phyloP scores from a whole-genome alignment of 2,797 vertebrate genomes.

The Hypotaenidia okinawae region DNA sequence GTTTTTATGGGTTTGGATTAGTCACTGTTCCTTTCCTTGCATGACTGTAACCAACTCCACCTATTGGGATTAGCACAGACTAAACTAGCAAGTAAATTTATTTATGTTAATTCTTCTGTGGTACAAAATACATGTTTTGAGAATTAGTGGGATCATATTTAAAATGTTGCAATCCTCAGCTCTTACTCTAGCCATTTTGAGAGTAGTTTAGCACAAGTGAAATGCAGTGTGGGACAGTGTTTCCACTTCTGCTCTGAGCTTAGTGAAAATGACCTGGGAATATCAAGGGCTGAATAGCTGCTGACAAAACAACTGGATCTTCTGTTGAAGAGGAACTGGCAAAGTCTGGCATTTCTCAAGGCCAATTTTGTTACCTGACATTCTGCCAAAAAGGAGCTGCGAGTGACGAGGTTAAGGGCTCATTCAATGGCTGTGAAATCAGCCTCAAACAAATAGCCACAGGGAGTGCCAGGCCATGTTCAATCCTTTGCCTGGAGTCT shows the following conservation, averaged over 20 bases:
- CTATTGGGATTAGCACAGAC: neutral
- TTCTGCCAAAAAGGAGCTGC: constrained; percentile 43
- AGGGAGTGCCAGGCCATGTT: constrained; percentile 44
- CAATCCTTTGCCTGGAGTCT: constrained; percentile 14
- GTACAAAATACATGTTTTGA: neutral
- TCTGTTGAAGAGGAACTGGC: constrained; percentile 34
- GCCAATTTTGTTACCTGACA: constrained; percentile 55
- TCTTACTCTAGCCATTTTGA: neutral
- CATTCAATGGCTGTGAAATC: constrained; percentile 48
- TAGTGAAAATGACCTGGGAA: neutral
- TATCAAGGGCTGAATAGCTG: neutral
- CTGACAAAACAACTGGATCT: constrained; percentile 28
- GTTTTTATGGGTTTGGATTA: neutral
- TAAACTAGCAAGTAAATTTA: neutral
- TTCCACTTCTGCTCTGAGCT: neutral
- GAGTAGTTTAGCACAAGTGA: neutral
- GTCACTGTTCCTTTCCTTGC: neutral
- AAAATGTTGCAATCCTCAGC: neutral
- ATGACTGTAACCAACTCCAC: neutral
- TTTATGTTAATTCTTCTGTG: neutral
- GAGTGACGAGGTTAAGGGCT: constrained; percentile 37
- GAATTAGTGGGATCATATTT: neutral
- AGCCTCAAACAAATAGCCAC: constrained; percentile 49
- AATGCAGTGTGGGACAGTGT: neutral
- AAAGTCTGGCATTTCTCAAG: constrained; percentile 53